Base-by-base conservation (phyloP, 1,140 invertebrate genomes). In the Chrysomallon squamiferum region DNA sequence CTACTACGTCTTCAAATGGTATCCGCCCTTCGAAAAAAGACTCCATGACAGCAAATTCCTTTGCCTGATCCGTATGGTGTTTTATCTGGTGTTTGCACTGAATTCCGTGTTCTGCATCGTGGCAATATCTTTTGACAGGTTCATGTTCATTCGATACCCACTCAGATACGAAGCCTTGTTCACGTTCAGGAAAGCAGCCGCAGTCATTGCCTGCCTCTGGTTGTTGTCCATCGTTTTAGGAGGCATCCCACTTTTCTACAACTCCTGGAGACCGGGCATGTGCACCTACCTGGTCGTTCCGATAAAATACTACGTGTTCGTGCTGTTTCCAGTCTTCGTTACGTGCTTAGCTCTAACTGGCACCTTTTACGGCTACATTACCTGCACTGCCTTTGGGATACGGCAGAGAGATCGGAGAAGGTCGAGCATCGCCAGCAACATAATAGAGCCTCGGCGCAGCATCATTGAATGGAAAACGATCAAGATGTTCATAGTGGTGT, bases 71-170 rank as follows among this genome's bases (percentile, higher is more conserved):
- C 43, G 43, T 2, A 13, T 6, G 43, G 29, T 32, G 5, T 22
- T 47, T 13, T n/a, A 27, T n/a, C 32, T 15, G 25, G 22, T 50
- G 3, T 49, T 29, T 20, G 18, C 18, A 27, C 30, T n/a, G n/a
- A 7, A 20, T 15, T 62, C 60, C 3, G 11, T 62, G 15, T 4
- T 13, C 11, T 49, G 43, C 18, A 45, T 62, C 43, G 11, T 50
- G 7, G 25, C 29, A 15, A 49, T 62, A 30, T 41, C 60, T 13
- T 15, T 50, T n/a, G 60, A 62, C 27, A 49, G 60, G n/a, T 11
- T 29, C 25, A 20, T 50, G 11, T 50, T 47, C 43, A 35, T 62
- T 2, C 20, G 7, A 2, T 62, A 62, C 30, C 60, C 60, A 35
- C 50, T 47, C 5, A 2, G 45, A 2, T 62, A 50, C 30, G 18